Evolutionary conservation across 2,797 vertebrate genomes (phyloP), one percentile per base, ranked within the genome.

Genomic region (Typhlichthys eigenmanni): DNA sequence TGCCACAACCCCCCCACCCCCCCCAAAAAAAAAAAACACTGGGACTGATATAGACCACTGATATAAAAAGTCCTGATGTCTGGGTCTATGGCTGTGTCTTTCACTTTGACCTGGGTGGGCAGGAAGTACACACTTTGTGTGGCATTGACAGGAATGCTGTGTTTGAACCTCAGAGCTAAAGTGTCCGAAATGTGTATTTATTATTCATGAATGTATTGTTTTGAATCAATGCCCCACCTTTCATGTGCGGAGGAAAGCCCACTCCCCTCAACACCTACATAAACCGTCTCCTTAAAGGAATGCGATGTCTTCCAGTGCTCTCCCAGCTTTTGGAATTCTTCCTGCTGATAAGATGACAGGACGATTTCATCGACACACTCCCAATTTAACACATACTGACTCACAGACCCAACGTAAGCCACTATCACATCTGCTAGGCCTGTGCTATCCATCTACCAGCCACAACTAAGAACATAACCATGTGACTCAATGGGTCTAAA

Each of bases 91-190:
- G 51, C 71, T 51, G 6, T 13, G 64, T 62, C 72, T 59, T 53
- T 62, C 62, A 70, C 79, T 68, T 74, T 81, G 85, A 90, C 73
- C 79, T 66, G 64, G 0, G n/a, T 47, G 69, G 77, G 71, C 72
- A 60, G 61, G 59, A 73, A 85, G 75, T 71, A 68, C 47, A 13
- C 56, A 78, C 56, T 62, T 63, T 87, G 79, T 85, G 85, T 89
- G 89, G 80, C 89, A 88, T 68, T 62, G 80, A 87, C 91, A 93
- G 92, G 24, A 29, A 91, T 92, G 90, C 84, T 78, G 75, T 62
- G 70, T 80, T 50, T 69, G 68, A 85, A 74, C 64, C 83, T 66
- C 68, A 83, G 86, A 82, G 91, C 87, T 83, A 29, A 29, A 77
- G 74, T 91, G 85, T 91, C 90, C 70, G 59, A 66, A 60, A 58